phyloP scores from a whole-genome alignment of 2,888 invertebrate genomes.

The Opisthograptis luteolata region DNA sequence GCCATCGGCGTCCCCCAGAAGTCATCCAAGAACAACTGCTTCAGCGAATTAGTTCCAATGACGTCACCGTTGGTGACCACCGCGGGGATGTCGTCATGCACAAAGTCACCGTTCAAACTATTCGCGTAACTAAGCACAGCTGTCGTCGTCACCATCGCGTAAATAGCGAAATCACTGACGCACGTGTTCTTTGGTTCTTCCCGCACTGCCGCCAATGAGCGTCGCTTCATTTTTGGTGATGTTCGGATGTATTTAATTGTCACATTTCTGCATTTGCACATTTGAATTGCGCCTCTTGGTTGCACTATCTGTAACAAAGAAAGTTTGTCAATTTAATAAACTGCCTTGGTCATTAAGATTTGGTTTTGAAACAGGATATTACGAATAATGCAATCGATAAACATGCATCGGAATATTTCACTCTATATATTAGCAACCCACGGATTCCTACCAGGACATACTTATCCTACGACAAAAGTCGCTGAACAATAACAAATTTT shows the following conservation, averaged over 20 bases:
- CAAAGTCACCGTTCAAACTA: constrained; percentile 91
- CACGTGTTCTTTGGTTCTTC: constrained; percentile 59
- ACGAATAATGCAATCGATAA: too few species aligned
- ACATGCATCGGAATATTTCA: too few species aligned
- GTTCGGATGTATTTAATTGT: constrained; percentile 55
- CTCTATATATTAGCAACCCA: too few species aligned
- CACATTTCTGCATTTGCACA: constrained; percentile 79
- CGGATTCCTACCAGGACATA: too few species aligned
- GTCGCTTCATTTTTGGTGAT: constrained; percentile 77
- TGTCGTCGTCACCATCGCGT: constrained; percentile 86
- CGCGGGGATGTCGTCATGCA: constrained; percentile 95
- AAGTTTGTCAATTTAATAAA: not conserved
- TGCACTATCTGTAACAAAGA: constrained; percentile 57
- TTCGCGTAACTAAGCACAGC: constrained; percentile 90
- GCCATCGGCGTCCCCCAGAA: constrained; percentile 95
- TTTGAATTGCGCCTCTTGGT: constrained; percentile 45
- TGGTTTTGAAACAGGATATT: not conserved
- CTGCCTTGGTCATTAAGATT: not conserved
- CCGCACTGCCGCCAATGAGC: constrained; percentile 66
- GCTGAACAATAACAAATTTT: too few species aligned
- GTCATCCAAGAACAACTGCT: constrained; percentile 89
- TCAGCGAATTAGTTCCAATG: constrained; percentile 86
- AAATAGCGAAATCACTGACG: constrained; percentile 83
- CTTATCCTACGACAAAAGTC: too few species aligned
- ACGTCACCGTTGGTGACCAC: constrained; percentile 93